Evolutionary conservation across 2,888 invertebrate genomes (phyloP), one percentile per base, ranked within the genome.

Genomic region (Drosophila acutilabella): DNA sequence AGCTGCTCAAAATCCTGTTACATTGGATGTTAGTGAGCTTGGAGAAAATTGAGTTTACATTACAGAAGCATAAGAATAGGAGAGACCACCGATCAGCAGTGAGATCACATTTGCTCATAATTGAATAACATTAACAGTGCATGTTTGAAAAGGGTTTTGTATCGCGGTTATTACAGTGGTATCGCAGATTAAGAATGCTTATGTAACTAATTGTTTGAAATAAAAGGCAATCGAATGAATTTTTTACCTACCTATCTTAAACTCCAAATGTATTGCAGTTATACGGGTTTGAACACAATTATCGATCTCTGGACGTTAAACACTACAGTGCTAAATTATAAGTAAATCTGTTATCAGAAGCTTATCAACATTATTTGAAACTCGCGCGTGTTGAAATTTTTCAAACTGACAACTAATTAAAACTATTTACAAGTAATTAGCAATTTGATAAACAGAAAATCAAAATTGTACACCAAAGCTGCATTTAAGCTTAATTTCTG

Each of bases 371-470:
- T 7, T 26, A 36, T 36, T 36, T 8, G 36, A 36, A 36, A 8
- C 26, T 26, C 26, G 26, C 0, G 26, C 26, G 26, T 7, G 26
- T 26, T 26, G 2, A 26, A 26, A 30, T 30, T 30, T 30, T 30
- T 30, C 8, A 30, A 30, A 30, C 8, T 6, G 8, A 7, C 7
- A 7, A 7, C 30, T 30, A 30, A 23, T n/a, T 45, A 23, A 7
- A 26, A 45, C 14, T 45, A 45, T 45, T n/a, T 4, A 26, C 7
- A 45, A n/a, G 26, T 45, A 45, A 26, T 45, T 26, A 26, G n/a
- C 14, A 45, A 26, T 26, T 23, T n/a, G 23, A n/a, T 8, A 10
- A 45, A 45, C 45, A 45, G 10, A 11, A 16, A 47, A 16, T 8
- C 14, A 47, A 47, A 20, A 8, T 14, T 16, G 14, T 47, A 2